Base-by-base conservation (phyloP, 2,113 vertebrate species). In the Delphinus delphis region DNA sequence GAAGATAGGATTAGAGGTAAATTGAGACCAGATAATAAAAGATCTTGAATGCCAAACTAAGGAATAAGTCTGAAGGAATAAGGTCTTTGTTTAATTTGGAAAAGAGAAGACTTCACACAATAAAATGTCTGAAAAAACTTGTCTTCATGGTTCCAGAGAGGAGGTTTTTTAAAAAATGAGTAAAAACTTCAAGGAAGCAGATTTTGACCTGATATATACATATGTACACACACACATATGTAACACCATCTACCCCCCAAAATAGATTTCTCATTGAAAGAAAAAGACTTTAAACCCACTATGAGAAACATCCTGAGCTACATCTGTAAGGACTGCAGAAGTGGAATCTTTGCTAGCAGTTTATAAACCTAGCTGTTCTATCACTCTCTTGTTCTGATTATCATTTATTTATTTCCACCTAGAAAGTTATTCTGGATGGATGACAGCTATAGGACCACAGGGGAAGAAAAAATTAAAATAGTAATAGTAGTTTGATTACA, bases 331-430 rank as follows among this genome's bases (percentile, higher is more conserved):
- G 28, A 58, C 53, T 53, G 10, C 10, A 36, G 14, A 36, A 60
- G 28, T 81, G 71, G 47, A 96, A 38, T 88, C 26, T 88, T 90
- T 91, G 15, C 47, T 38, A 88, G n/a, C 11, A 84, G 41, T 76
- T 92, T 63, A 70, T 63, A 90, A 71, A 86, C 25, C 20, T 90
- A n/a, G 7, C 18, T 38, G 8, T 50, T 62, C 44, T 60, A 44
- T n/a, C 38, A 2, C 2, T 23, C 14, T 53, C 53, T 81, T 89
- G 2, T 65, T 88, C 18, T 71, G 44, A 33, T 88, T 91, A 26
- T 60, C n/a, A 68, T 74, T 95, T 83, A 18, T 76, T 68, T 87
- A 55, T 95, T 94, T 94, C 33, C 60, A 76, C 28, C 17, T 81
- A 26, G 11, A 97, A 88, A 58, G 41, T 62, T 85, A 25, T 8